Conservation (phyloP, 2,888 invertebrate species). For the Esperia sulphurella region DNA sequence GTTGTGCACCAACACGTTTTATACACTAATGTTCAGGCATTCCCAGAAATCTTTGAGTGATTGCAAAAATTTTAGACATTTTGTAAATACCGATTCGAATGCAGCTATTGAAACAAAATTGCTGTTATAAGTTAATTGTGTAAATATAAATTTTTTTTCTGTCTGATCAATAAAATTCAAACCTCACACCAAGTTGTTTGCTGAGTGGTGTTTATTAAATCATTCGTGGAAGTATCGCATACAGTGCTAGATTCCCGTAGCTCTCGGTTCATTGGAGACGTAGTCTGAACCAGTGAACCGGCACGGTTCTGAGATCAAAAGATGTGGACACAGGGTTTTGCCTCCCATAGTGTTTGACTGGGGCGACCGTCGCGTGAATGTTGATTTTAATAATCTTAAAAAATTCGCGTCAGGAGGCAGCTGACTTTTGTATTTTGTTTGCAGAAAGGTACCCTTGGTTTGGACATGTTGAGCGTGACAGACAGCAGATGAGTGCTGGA, state of each 20-base stretch:
- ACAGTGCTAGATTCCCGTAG: slow-evolving; percentile 16
- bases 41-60: too few relatives aligned
- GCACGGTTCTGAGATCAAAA: slow-evolving; percentile 42
- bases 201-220: too few relatives aligned
- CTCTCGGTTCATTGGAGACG: slow-evolving; percentile 37
- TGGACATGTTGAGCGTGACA: too few relatives aligned
- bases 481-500: too few relatives aligned
- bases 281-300: slow-evolving; percentile 30
- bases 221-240: neutral
- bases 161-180: too few relatives aligned
- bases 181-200: too few relatives aligned
- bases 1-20: too few relatives aligned
- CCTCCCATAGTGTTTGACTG: slow-evolving; percentile 4
- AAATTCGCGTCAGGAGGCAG: too few relatives aligned
- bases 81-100: too few relatives aligned
- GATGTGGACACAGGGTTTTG: slow-evolving; percentile 17
- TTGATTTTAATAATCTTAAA: neutral
- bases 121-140: neutral
- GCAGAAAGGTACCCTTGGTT: neutral
- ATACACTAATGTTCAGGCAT: too few relatives aligned
- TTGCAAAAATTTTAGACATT: too few relatives aligned
- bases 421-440: neutral
- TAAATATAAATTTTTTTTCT: neutral
- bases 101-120: too few relatives aligned
- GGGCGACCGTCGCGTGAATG: neutral